phyloP scores from a whole-genome alignment of 2,888 invertebrate genomes.

The Hylaea fasciaria region DNA sequence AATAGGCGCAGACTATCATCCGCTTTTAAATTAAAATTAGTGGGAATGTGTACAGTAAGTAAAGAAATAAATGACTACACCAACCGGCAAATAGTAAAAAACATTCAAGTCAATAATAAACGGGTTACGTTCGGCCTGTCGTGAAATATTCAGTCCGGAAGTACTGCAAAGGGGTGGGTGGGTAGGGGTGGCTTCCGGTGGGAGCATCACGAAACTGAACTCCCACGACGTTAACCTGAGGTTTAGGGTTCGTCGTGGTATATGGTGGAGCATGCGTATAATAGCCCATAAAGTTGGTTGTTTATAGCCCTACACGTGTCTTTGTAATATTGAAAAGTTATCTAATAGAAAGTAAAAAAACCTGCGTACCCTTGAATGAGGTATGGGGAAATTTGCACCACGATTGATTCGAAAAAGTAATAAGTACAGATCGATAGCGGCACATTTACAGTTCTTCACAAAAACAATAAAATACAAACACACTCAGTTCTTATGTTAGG shows the following conservation, averaged over 20 bases:
- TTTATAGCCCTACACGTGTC: background rate
- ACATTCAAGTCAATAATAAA: slow-evolving; percentile 27
- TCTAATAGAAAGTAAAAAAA: too few relatives aligned
- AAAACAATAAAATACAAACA: too few relatives aligned
- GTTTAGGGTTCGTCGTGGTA: background rate
- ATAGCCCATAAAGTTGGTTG: background rate
- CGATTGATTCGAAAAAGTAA: too few relatives aligned
- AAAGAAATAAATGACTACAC: slow-evolving; percentile 29
- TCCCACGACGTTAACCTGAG: slow-evolving; percentile 5
- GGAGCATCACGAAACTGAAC: slow-evolving; percentile 27
- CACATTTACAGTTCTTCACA: too few relatives aligned
- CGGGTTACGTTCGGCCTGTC: slow-evolving; percentile 29
- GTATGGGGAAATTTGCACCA: too few relatives aligned
- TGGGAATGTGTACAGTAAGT: too few relatives aligned
- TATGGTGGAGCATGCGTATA: background rate
- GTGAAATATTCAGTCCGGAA: slow-evolving; percentile 47
- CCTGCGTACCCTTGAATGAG: too few relatives aligned
- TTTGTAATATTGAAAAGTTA: too few relatives aligned
- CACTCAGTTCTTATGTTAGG: too few relatives aligned
- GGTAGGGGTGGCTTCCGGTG: slow-evolving; percentile 33
- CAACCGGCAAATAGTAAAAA: slow-evolving; percentile 29
- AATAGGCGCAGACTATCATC: too few relatives aligned
- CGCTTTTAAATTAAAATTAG: too few relatives aligned
- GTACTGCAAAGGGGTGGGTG: slow-evolving; percentile 17
- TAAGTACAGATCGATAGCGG: too few relatives aligned